Evolutionary conservation across 1,140 invertebrate genomes (phyloP).

Genomic region (Potamilus streckersoni): DNA sequence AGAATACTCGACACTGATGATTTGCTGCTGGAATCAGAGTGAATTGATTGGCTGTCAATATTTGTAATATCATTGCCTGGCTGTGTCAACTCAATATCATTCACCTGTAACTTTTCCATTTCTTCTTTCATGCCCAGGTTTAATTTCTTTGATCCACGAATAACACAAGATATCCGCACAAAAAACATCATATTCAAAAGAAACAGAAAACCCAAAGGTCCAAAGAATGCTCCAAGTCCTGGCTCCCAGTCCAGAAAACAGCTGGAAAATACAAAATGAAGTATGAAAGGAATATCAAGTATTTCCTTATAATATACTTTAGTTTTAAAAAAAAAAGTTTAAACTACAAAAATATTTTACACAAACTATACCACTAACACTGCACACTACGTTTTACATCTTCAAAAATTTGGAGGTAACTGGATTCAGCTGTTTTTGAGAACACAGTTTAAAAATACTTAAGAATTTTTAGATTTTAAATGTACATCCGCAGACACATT

Average conservation of each 20-base stretch:
- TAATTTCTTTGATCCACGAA: conserved; percentile 63
- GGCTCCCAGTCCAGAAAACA: conserved; percentile 86
- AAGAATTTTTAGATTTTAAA: too few species aligned
- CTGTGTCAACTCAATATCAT: conserved; percentile 71
- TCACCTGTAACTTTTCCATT: conserved; percentile 69
- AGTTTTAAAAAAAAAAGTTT: too few species aligned
- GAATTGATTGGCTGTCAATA: conserved; percentile 39
- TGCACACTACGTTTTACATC: too few species aligned
- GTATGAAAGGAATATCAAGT: not conserved
- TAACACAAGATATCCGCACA: conserved; percentile 80
- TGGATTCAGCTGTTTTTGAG: too few species aligned
- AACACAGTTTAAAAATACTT: too few species aligned
- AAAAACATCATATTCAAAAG: conserved; percentile 81
- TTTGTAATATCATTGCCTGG: conserved; percentile 45
- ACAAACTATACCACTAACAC: too few species aligned
- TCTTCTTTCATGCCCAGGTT: conserved; percentile 47
- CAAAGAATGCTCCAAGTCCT: conserved; percentile 83
- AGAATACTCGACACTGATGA: conserved; percentile 79
- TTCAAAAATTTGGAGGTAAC: too few species aligned
- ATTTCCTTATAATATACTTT: too few species aligned
- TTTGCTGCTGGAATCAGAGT: conserved; percentile 62
- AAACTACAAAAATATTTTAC: too few species aligned
- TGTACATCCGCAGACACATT: too few species aligned
- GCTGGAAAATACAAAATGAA: conserved; percentile 52
- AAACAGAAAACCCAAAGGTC: conserved; percentile 80